These are phyloP conservation scores for Pediacus dermestoides DNA, from an alignment of 2,888 invertebrate species.

Conservation along the genomic window DNA sequence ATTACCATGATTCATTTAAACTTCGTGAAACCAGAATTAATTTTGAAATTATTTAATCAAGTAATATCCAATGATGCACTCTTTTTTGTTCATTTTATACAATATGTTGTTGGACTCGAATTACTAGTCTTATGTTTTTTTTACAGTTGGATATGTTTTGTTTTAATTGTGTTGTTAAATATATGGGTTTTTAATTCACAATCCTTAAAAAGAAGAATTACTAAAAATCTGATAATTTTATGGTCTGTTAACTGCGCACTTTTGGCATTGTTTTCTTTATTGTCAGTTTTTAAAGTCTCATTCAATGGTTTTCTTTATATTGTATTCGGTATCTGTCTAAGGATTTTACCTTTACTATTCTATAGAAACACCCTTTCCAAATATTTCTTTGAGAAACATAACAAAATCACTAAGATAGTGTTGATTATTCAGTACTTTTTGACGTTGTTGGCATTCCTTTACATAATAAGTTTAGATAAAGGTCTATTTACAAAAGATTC, in stretches of 20 bases:
- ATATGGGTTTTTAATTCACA: slow-evolving; percentile 27
- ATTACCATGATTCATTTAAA: slow-evolving; percentile 22
- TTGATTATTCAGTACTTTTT: no score
- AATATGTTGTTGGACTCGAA: slow-evolving; percentile 54
- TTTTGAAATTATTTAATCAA: background rate
- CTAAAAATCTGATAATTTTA: slow-evolving; percentile 25
- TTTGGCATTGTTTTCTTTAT: slow-evolving; percentile 65
- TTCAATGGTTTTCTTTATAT: slow-evolving; percentile 32
- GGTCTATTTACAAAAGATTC: no score
- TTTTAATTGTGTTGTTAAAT: slow-evolving; percentile 29
- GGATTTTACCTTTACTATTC: no score
- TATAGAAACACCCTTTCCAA: no score
- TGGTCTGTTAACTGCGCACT: slow-evolving; percentile 33
- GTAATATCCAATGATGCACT: slow-evolving; percentile 5
- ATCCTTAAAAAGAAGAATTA: slow-evolving; percentile 22
- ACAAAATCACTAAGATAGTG: no score
- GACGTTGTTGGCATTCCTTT: no score
- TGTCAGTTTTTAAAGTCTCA: slow-evolving; percentile 66
- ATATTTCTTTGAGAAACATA: no score
- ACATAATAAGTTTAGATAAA: slow-evolving; percentile 13
- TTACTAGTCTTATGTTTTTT: slow-evolving; percentile 51
- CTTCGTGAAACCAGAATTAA: no score
- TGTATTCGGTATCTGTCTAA: slow-evolving; percentile 20
- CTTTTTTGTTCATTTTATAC: no score
- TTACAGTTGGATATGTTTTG: slow-evolving; percentile 28